These are phyloP conservation scores for Sphecodes monilicornis DNA, from an alignment of 2,888 invertebrate genomes.

Conservation along the genomic window DNA sequence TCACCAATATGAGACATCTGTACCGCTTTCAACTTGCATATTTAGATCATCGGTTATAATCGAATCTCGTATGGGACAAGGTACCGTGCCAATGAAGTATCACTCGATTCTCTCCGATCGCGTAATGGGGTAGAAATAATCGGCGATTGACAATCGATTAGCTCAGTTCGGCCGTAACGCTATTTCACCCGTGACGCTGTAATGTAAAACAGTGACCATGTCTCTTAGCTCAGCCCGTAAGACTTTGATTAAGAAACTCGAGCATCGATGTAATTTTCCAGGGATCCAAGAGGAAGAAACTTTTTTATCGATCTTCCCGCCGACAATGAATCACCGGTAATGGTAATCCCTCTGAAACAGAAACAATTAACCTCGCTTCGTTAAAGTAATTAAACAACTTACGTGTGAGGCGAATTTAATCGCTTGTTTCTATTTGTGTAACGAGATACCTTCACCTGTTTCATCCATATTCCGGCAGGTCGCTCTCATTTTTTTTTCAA, in stretches of 20 bases:
- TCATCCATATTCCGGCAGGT: not conserved
- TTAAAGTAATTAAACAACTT: conserved; percentile 26
- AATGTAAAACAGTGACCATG: not conserved
- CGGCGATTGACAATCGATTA: conserved; percentile 43
- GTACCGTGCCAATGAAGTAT: conserved; percentile 19
- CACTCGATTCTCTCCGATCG: conserved; percentile 20
- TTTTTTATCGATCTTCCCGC: not conserved
- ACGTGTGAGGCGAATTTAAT: not conserved
- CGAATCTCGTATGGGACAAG: not conserved
- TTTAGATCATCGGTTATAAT: conserved; percentile 53
- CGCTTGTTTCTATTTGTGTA: conserved; percentile 6
- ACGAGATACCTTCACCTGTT: not conserved
- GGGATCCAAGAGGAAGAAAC: not conserved
- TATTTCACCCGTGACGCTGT: conserved; percentile 22
- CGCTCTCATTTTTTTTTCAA: not conserved
- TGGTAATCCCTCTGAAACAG: conserved; percentile 13
- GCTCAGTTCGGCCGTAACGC: conserved; percentile 18
- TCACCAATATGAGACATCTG: not conserved
- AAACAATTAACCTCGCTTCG: conserved; percentile 17
- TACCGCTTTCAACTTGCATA: conserved; percentile 5
- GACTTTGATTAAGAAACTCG: conserved; percentile 13
- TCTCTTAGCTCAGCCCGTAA: not conserved
- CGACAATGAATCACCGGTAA: not conserved
- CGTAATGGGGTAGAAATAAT: conserved; percentile 38
- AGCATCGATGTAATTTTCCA: conserved; percentile 8